phyloP scores from a whole-genome alignment of 2,888 invertebrate genomes.

The Oxytorus armatus region DNA sequence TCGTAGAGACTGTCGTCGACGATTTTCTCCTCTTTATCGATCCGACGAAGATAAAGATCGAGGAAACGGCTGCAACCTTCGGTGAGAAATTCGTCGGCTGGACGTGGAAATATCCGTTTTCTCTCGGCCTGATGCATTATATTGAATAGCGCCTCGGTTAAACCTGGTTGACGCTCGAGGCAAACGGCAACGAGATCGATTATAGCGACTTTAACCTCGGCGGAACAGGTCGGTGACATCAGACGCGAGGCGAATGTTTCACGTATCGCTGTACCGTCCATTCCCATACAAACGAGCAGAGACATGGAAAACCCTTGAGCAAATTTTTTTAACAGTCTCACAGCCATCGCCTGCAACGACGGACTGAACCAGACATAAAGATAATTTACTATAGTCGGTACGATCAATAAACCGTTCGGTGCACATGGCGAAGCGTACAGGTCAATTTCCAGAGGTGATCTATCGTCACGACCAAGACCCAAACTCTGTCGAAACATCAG shows the following conservation, averaged over 20 bases:
- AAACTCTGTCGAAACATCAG: conserved; percentile 82
- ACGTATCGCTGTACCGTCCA: conserved; percentile 86
- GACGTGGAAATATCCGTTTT: conserved; percentile 81
- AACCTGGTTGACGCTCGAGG: conserved; percentile 84
- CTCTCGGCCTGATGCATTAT: conserved; percentile 83
- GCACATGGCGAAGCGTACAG: conserved; percentile 83
- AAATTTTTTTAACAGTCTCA: conserved; percentile 86
- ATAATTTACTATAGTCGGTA: conserved; percentile 86
- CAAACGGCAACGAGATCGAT: conserved; percentile 84
- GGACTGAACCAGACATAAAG: conserved; percentile 87
- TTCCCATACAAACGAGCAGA: conserved; percentile 87
- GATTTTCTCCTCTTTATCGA: conserved; percentile 80
- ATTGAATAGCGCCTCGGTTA: conserved; percentile 83
- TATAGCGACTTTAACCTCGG: conserved; percentile 84
- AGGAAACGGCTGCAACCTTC: conserved; percentile 82
- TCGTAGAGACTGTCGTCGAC: conserved; percentile 81
- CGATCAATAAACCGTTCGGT: conserved; percentile 83
- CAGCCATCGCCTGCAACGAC: conserved; percentile 86
- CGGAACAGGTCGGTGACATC: conserved; percentile 85
- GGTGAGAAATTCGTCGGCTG: conserved; percentile 81
- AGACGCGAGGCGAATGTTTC: conserved; percentile 86
- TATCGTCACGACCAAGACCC: conserved; percentile 76
- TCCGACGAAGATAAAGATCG: conserved; percentile 80
- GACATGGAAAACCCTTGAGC: conserved; percentile 87
- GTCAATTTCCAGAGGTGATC: conserved; percentile 82